phyloP scores from a whole-genome alignment of 1,140 invertebrate species.

The Macrotrachela quadricornifera region DNA sequence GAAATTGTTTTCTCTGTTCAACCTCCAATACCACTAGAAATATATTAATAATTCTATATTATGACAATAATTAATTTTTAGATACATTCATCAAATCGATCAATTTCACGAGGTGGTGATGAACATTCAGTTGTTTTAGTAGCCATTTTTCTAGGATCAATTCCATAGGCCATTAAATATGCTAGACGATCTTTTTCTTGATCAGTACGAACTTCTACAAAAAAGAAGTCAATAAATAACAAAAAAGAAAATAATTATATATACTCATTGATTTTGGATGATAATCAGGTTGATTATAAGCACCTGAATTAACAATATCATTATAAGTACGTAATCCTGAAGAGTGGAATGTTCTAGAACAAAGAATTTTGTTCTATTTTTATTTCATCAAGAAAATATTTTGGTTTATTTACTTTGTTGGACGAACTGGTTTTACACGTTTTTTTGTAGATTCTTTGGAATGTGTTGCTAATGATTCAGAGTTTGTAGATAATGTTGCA shows the following conservation, averaged over 20 bases:
- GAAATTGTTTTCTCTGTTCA: slow-evolving; percentile 3
- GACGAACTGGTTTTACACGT: no score
- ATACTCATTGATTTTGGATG: slow-evolving; percentile 1
- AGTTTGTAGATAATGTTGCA: no score
- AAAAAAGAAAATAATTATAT: background rate
- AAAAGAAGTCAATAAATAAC: background rate
- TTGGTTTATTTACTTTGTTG: no score
- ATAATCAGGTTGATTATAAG: slow-evolving; percentile 7
- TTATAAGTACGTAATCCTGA: background rate
- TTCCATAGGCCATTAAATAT: slow-evolving; percentile 8
- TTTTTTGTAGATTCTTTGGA: no score
- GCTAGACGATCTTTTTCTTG: slow-evolving; percentile 6
- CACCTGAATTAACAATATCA: slow-evolving; percentile 6
- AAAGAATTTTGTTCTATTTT: no score
- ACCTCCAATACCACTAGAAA: slow-evolving; percentile 4
- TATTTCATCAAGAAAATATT: no score
- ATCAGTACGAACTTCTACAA: slow-evolving; percentile 1
- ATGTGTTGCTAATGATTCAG: no score
- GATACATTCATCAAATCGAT: slow-evolving; percentile 8
- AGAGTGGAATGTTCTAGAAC: background rate
- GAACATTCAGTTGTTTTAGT: background rate
- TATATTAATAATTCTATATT: background rate
- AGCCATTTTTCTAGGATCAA: slow-evolving; percentile 1
- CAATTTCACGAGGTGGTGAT: background rate
- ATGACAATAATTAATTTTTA: no score